Conservation (phyloP, 2,888 invertebrate species). For the Chloroclysta siterata region DNA sequence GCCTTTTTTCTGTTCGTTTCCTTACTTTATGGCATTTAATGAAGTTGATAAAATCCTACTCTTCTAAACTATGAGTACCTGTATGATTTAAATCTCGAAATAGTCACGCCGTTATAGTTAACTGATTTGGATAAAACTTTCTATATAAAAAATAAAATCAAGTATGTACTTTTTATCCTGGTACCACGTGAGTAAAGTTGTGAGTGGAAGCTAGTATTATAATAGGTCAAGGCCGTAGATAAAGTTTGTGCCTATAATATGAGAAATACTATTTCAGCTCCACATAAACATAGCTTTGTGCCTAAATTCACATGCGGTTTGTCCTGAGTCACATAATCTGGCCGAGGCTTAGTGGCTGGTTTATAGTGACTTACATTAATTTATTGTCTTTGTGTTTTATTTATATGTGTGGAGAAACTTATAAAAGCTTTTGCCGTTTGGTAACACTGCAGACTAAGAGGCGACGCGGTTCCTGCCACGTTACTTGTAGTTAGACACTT, state of each 20-base stretch:
- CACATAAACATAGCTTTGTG: slow-evolving; percentile 55
- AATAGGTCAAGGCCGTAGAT: neutral
- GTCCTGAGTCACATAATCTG: slow-evolving; percentile 62
- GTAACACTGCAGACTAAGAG: slow-evolving; percentile 42
- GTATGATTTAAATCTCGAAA: too few species aligned
- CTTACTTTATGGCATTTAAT: neutral
- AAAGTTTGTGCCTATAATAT: slow-evolving; percentile 25
- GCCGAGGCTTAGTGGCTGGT: slow-evolving; percentile 62
- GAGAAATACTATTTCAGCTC: slow-evolving; percentile 49
- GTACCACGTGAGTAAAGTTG: too few species aligned
- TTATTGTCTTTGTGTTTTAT: slow-evolving; percentile 70
- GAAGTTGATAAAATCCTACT: neutral
- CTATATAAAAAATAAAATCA: too few species aligned
- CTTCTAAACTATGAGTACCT: too few species aligned
- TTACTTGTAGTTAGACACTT: slow-evolving; percentile 24
- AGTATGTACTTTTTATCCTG: too few species aligned
- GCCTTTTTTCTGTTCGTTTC: slow-evolving; percentile 21
- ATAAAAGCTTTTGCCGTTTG: slow-evolving; percentile 57
- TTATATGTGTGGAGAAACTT: slow-evolving; percentile 60
- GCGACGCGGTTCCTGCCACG: slow-evolving; percentile 27
- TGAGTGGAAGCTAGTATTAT: neutral
- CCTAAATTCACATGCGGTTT: slow-evolving; percentile 66
- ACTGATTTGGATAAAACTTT: too few species aligned
- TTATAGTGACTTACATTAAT: slow-evolving; percentile 63
- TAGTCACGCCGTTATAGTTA: too few species aligned